Evolutionary conservation across 2,888 invertebrate species (phyloP), one percentile per base, ranked within the genome.

Genomic region (Tipula confusa): DNA sequence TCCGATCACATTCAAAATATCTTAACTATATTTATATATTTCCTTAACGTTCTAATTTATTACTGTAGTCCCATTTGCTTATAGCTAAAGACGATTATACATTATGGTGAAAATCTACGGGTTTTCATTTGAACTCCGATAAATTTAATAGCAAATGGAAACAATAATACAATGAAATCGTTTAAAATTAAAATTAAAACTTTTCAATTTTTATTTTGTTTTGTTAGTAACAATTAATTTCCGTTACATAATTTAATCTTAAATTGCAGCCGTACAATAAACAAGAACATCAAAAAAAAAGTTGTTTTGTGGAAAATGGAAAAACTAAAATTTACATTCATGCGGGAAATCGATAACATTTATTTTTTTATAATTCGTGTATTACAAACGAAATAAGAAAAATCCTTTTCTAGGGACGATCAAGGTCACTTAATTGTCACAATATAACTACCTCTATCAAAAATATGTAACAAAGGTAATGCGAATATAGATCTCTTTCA

Each of bases 131-230:
- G 18, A 2, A 1, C 64, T 64, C 24, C 64, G 7, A 64, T 64
- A 64, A 64, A 64, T 64, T 24, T 64, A 64, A n/a, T n/a, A n/a
- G n/a, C n/a, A n/a, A 64, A 64, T 64, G 64, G 24, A 64, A 64
- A 64, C 9, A 64, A 64, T 24, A 64, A 64, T 24, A 24, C 18
- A 64, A 64, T 9, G 7, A 24, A 24, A 64, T 24, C 64, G 64
- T 64, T 24, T 64, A 24, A 64, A 24, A 24, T 64, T 64, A 64
- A 64, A 64, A 64, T 24, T 18, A 64, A 24, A 64, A 18, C 64
- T 64, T 64, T 38, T 31, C 7, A 31, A 31, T 48, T 64, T 43
- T 64, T 64, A 24, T 64, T 7, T 7, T 24, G 2, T 24, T 9
- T 7, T 9, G 9, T 9, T 2, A 2, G 64, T 24, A 64, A 64